Evolutionary conservation across 2,113 vertebrate genomes (phyloP).

Genomic region (Gavialis gangeticus): DNA sequence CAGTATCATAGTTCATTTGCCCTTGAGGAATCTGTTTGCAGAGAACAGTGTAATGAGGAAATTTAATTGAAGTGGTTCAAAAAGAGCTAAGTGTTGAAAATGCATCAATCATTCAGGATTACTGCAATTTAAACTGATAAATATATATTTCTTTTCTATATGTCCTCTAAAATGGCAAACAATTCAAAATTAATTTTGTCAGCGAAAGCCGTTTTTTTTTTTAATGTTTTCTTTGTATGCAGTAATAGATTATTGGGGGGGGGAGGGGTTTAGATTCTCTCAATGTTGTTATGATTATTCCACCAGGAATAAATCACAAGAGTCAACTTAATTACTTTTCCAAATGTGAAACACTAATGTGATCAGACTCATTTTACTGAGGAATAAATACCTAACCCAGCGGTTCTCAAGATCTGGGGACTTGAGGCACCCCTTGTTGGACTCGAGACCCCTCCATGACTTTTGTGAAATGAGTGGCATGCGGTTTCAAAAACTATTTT

Average conservation of each 20-base stretch:
- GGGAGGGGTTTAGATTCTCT: neutral
- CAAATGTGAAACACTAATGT: too few species aligned
- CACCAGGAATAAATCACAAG: neutral
- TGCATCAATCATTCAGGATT: neutral
- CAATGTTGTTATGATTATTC: neutral
- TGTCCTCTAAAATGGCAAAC: neutral
- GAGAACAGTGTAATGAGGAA: neutral
- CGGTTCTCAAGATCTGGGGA: too few species aligned
- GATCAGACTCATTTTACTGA: too few species aligned
- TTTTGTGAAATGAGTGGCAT: too few species aligned
- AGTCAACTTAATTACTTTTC: slow-evolving; percentile 43
- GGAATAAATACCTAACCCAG: too few species aligned
- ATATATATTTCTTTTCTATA: neutral
- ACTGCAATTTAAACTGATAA: neutral
- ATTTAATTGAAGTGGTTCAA: neutral
- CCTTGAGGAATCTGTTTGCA: slow-evolving; percentile 17
- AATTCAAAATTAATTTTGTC: neutral
- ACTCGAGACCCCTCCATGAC: too few species aligned
- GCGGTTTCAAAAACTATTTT: too few species aligned
- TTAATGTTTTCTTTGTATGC: neutral
- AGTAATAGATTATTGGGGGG: neutral
- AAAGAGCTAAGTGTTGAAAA: neutral
- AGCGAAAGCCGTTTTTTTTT: neutral
- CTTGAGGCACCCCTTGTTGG: too few species aligned
- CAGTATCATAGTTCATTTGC: neutral